Percentiles rank a stretch among this genome's conserved stretches.
phyloP scores from a whole-genome alignment of 2,113 vertebrate species.

The Turnix velox region DNA sequence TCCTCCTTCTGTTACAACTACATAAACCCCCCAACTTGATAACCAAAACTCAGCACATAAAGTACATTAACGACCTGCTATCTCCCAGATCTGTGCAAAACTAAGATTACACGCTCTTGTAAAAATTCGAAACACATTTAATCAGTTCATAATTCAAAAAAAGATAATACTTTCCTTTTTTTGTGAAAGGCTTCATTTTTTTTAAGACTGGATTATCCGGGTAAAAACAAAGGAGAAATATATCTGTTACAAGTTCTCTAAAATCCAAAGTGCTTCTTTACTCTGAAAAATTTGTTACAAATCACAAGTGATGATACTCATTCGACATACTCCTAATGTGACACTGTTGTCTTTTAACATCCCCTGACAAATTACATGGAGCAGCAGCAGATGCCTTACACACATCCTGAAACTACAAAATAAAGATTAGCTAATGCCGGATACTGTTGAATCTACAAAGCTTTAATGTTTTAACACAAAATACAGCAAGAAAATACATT shows the following conservation, averaged over 20 bases:
- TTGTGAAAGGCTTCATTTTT: background rate
- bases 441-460: rapidly evolving
- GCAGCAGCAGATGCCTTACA: background rate
- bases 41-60: background rate
- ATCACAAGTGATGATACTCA: background rate
- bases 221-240: background rate
- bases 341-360: rapidly evolving
- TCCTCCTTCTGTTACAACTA: background rate
- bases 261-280: background rate
- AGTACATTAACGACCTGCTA: background rate
- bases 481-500: too few relatives aligned
- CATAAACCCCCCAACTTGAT: background rate
- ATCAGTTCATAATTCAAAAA: background rate
- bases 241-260: background rate
- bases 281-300: background rate
- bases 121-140: background rate
- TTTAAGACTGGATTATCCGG: background rate
- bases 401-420: too few relatives aligned
- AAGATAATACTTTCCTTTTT: background rate
- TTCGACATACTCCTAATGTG: background rate
- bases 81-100: background rate
- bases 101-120: background rate
- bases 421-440: rapidly evolving
- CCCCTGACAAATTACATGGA: rapidly evolving
- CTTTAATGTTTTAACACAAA: background rate